These are phyloP conservation scores for Phalacrocorax brasilianus DNA, from an alignment of 2,113 vertebrate species.

Conservation along the genomic window DNA sequence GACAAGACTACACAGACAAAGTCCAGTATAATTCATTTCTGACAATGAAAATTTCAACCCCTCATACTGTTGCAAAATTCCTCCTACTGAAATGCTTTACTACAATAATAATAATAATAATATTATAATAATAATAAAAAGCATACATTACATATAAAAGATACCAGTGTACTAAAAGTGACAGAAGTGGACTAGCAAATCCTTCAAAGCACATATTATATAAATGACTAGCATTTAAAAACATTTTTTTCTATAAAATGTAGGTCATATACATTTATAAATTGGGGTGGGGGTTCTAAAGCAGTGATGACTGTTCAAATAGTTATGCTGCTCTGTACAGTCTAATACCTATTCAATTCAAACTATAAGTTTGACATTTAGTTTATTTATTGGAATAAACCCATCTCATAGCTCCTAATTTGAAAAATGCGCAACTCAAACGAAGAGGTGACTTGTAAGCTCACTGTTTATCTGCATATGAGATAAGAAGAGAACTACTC, in stretches of 20 bases:
- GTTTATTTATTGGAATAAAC: slow-evolving; percentile 68
- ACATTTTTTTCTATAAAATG: slow-evolving; percentile 82
- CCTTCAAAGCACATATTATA: slow-evolving; percentile 83
- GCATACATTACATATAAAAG: slow-evolving; percentile 93
- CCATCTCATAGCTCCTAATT: slow-evolving; percentile 69
- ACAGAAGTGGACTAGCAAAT: slow-evolving; percentile 84
- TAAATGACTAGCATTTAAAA: slow-evolving; percentile 86
- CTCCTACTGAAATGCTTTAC: slow-evolving; percentile 88
- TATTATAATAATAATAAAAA: slow-evolving; percentile 86
- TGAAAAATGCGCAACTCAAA: slow-evolving; percentile 71
- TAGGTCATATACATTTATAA: slow-evolving; percentile 83
- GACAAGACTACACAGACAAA: slow-evolving; percentile 80
- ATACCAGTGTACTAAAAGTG: slow-evolving; percentile 89
- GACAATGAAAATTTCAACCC: slow-evolving; percentile 84
- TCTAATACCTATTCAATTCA: slow-evolving; percentile 71
- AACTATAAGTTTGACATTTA: slow-evolving; percentile 73
- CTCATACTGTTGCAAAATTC: slow-evolving; percentile 85
- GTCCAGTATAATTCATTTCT: slow-evolving; percentile 86
- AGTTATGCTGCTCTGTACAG: slow-evolving; percentile 76
- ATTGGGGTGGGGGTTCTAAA: slow-evolving; percentile 71
- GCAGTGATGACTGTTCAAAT: slow-evolving; percentile 75
- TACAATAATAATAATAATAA: slow-evolving; percentile 86
- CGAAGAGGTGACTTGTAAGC: slow-evolving; percentile 66
- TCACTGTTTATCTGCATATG: slow-evolving; percentile 66
- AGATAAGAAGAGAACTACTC: slow-evolving; percentile 67